These are phyloP conservation scores for Callospermophilus lateralis DNA, from an alignment of 2,113 vertebrate genomes.

Conservation along the genomic window DNA sequence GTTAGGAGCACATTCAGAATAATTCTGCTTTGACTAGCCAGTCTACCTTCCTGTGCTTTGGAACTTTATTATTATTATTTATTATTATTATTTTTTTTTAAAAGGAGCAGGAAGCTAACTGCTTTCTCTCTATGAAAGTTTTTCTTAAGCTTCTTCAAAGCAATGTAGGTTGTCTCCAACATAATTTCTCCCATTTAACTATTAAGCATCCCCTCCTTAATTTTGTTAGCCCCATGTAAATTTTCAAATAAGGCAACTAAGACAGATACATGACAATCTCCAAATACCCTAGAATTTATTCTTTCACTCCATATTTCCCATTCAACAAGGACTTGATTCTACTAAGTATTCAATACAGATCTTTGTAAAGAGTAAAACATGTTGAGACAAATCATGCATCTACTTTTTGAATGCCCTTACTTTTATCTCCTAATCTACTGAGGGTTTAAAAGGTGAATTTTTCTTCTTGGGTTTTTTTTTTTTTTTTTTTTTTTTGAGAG, in stretches of 20 bases:
- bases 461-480: not conserved
- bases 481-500: not conserved
- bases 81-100: not conserved
- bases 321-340: not conserved
- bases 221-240: not conserved
- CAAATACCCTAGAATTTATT: not conserved
- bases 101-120: not conserved
- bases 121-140: not conserved
- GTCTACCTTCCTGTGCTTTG: not conserved
- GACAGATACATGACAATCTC: not conserved
- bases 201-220: not conserved
- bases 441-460: not conserved
- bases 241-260: constrained; percentile 14
- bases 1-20: not conserved
- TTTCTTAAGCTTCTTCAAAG: not conserved
- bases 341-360: not conserved
- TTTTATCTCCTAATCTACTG: too few species aligned
- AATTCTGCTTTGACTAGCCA: not conserved
- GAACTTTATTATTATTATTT: too few species aligned
- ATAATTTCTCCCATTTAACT: not conserved
- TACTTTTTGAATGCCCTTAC: not conserved
- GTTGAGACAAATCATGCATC: not conserved
- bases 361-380: not conserved
- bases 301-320: not conserved
- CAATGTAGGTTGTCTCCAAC: not conserved